Base-by-base conservation (phyloP, 2,113 vertebrate genomes). In the Hystrix cristata region DNA sequence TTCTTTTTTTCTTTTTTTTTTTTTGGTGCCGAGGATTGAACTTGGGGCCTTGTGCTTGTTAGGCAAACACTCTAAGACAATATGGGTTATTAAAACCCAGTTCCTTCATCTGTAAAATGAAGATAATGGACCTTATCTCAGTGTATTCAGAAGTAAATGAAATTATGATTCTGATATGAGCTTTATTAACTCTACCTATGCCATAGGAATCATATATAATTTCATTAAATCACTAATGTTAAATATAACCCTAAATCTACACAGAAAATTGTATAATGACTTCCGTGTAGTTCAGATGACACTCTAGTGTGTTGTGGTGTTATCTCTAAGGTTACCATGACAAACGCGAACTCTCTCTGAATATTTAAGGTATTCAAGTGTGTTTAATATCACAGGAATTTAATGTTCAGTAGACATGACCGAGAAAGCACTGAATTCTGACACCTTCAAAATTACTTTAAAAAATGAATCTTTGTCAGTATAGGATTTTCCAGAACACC, bases 391-490 rank as follows among this genome's bases (percentile, higher is more conserved):
- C 11, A 34, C 10, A 91, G 43, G 51, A 55, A 74, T 57, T 60
- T 62, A 64, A 76, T 48, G 9, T 46, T 93, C 31, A 65, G 46
- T 29, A 87, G 60, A 76, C 5, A 9, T 57, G 51, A 51, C 16
- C 84, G 65, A 94, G 87, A 85, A 88, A 93, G 53, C 16, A n/a
- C 51, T 29, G 25, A 91, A 25, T 67, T 90, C 55, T 78, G 55
- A 90, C 9, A 62, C 29, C 6, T 59, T 91, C 13, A 84, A 5
- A 69, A 51, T 48, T 88, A 76, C 48, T 69, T 53, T 34, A 59
- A 46, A 93, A 76, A 72, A 60, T 43, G 38, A 87, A 82, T 48
- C 9, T 59, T 34, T 69, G 34, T 74, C 43, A 53, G 38, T n/a
- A 29, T 5, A 79, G 59, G 11, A 60, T 57, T 95, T 93, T 83